These are phyloP conservation scores for Phorcus lineatus DNA, from an alignment of 2,888 invertebrate species.

Conservation along the genomic window DNA sequence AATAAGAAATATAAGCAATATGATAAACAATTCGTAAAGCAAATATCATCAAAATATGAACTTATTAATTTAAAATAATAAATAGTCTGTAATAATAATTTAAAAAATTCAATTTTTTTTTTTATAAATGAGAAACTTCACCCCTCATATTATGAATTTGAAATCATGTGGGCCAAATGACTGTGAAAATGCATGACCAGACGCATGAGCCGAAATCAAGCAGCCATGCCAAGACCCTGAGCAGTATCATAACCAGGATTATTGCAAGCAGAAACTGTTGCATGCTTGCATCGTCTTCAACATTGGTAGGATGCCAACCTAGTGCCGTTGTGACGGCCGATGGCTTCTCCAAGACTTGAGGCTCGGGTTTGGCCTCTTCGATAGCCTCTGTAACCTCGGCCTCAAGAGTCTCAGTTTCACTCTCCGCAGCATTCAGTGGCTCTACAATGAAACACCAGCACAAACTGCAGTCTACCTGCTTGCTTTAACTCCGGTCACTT, in stretches of 20 bases:
- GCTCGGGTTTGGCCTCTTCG: conserved; percentile 45
- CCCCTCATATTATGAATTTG: background rate
- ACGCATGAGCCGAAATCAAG: conserved; percentile 53
- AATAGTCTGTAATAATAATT: background rate
- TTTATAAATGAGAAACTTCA: too few species aligned
- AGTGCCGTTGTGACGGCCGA: conserved; percentile 49
- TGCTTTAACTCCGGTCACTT: too few species aligned
- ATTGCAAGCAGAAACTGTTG: conserved; percentile 55
- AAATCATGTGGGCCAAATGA: conserved; percentile 7
- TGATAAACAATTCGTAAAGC: background rate
- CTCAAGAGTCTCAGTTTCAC: conserved; percentile 57
- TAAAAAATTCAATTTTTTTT: too few species aligned
- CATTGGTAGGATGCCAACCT: conserved; percentile 57
- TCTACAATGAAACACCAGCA: conserved; percentile 44
- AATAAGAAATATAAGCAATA: background rate
- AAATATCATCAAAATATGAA: background rate
- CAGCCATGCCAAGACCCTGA: conserved; percentile 58
- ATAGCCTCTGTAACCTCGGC: conserved; percentile 47
- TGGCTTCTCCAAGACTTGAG: conserved; percentile 53
- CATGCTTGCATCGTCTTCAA: conserved; percentile 60
- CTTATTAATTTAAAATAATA: background rate
- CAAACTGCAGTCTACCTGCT: too few species aligned
- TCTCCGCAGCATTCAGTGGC: conserved; percentile 58
- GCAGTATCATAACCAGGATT: conserved; percentile 51
- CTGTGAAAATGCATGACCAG: conserved; percentile 48